Conservation (phyloP, 2,113 vertebrate species). For the Lucifuga dentata region DNA sequence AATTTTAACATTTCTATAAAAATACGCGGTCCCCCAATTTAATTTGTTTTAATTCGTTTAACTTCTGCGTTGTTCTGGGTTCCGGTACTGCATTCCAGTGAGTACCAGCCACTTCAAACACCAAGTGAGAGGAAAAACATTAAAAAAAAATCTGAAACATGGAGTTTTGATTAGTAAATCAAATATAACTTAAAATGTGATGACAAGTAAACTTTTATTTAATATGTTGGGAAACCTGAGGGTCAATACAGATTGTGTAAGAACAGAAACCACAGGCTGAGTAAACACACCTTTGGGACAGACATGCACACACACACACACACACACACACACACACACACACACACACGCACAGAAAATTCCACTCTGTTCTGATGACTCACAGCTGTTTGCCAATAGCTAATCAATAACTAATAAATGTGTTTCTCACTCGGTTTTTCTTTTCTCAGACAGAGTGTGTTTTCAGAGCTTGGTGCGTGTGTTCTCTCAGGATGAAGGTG, state of each 20-base stretch:
- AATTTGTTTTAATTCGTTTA: too few species aligned
- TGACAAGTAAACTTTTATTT: background rate
- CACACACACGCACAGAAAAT: background rate
- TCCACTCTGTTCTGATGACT: background rate
- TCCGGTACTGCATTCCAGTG: too few species aligned
- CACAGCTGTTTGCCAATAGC: background rate
- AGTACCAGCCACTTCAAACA: too few species aligned
- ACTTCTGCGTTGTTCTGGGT: too few species aligned
- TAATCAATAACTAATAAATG: constrained; percentile 25
- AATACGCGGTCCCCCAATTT: too few species aligned
- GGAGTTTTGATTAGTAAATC: too few species aligned
- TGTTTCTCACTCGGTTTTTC: background rate
- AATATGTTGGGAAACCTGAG: too few species aligned
- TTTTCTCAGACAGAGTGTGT: background rate
- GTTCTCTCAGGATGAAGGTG: constrained; percentile 55
- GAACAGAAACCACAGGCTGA: constrained; percentile 49
- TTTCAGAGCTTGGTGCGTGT: constrained; percentile 13
- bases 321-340: constrained; percentile 14
- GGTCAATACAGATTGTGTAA: constrained; percentile 47
- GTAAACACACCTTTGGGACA: constrained; percentile 66
- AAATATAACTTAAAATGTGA: too few species aligned
- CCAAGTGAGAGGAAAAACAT: too few species aligned
- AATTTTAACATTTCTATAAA: too few species aligned
- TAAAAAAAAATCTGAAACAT: too few species aligned
- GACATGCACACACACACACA: constrained; percentile 17